phyloP scores from a whole-genome alignment of 2,888 invertebrate species.

The Drosophila rubida region DNA sequence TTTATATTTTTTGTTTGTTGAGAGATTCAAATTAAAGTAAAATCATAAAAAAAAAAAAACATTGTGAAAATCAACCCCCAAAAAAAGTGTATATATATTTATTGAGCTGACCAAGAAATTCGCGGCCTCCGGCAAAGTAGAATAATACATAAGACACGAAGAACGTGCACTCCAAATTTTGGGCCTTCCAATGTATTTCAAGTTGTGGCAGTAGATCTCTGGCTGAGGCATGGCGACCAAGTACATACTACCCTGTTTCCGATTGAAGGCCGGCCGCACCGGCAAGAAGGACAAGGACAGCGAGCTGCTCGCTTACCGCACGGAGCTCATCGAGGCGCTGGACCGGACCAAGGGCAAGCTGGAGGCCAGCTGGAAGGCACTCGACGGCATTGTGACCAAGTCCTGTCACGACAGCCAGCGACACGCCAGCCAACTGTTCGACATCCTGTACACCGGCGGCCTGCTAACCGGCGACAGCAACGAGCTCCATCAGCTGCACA shows the following conservation, averaged over 20 bases:
- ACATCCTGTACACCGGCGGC: constrained; percentile 41
- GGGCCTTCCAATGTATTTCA: background rate
- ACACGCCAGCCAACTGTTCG: constrained; percentile 17
- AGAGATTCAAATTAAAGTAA: constrained; percentile 26
- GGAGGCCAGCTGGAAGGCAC: constrained; percentile 40
- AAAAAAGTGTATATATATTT: constrained; percentile 12
- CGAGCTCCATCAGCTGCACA: too few relatives aligned
- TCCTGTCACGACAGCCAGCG: too few relatives aligned
- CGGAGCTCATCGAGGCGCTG: constrained; percentile 31
- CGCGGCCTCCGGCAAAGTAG: constrained; percentile 2
- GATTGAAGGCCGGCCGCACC: background rate
- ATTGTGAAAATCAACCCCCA: background rate
- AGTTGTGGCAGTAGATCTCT: background rate
- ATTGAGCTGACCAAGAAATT: constrained; percentile 1
- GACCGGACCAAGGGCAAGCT: constrained; percentile 39
- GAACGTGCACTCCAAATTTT: background rate
- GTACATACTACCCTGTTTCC: constrained; percentile 18
- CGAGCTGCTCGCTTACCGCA: constrained; percentile 18
- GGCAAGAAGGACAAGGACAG: constrained; percentile 10
- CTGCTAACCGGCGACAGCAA: constrained; percentile 10
- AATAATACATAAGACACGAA: too few relatives aligned
- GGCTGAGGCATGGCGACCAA: constrained; percentile 22
- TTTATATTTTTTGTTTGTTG: constrained; percentile 18
- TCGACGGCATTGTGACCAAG: constrained; percentile 21
- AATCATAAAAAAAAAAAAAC: background rate